Percentiles rank a stretch among this genome's conserved stretches.
Evolutionary conservation across 2,888 invertebrate genomes (phyloP).

Genomic region (Toxonevra muliebris): DNA sequence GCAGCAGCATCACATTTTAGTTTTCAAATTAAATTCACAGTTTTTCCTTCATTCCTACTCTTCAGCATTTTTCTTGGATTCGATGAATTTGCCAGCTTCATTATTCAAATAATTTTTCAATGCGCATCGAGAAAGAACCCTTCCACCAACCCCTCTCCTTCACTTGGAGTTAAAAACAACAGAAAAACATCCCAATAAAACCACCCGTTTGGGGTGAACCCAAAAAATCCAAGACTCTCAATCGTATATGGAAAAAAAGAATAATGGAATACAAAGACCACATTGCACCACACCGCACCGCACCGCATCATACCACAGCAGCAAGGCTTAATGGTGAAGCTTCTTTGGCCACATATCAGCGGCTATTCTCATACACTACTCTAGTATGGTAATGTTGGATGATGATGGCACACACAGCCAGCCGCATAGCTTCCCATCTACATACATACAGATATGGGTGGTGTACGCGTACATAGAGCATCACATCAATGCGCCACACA

Average conservation of each 20-base stretch:
- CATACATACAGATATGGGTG: conserved; percentile 9
- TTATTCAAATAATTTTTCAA: conserved; percentile 1
- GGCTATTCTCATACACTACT: background rate
- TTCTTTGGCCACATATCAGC: conserved; percentile 24
- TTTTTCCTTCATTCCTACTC: background rate
- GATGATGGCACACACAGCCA: background rate
- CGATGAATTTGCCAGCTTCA: conserved; percentile 4
- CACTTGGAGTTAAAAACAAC: background rate
- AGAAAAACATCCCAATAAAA: conserved; percentile 23
- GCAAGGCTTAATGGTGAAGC: conserved; percentile 28
- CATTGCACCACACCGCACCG: conserved; percentile 19
- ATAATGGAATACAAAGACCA: conserved; percentile 20
- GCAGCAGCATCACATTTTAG: background rate
- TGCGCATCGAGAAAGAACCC: background rate
- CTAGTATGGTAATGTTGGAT: background rate
- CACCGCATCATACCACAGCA: conserved; percentile 26
- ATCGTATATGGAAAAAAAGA: background rate
- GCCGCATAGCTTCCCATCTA: conserved; percentile 48
- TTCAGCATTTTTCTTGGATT: background rate
- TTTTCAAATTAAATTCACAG: conserved; percentile 2
- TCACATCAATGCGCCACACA: conserved; percentile 50
- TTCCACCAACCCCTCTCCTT: background rate
- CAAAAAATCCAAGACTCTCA: conserved; percentile 18
- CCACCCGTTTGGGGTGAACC: conserved; percentile 32
- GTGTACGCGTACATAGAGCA: background rate